Evolutionary conservation across 2,888 invertebrate genomes (phyloP).

Genomic region (Sminthurides aquaticus): DNA sequence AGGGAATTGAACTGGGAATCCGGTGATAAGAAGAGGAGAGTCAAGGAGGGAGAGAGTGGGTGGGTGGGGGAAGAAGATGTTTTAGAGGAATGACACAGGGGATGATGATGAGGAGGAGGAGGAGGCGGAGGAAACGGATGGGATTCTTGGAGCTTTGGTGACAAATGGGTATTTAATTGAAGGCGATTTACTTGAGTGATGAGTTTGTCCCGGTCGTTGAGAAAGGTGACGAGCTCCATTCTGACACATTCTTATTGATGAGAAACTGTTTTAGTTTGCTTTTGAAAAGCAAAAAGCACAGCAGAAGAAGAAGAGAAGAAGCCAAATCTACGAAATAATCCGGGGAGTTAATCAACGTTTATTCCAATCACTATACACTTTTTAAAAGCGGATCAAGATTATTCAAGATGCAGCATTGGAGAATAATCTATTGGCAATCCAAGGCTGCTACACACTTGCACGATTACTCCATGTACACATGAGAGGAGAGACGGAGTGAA

Average conservation of each 20-base stretch:
- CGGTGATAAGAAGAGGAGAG: not conserved
- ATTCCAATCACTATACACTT: no score
- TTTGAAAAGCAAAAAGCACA: not conserved
- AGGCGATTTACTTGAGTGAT: conserved; percentile 19
- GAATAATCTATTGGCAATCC: no score
- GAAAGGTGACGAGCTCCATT: conserved; percentile 22
- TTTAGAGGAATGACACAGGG: not conserved
- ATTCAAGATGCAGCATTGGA: no score
- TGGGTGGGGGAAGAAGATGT: not conserved
- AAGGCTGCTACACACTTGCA: no score
- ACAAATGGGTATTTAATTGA: conserved; percentile 7
- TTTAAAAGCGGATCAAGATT: no score
- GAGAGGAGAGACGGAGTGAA: no score
- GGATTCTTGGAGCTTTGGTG: not conserved
- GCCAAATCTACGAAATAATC: no score
- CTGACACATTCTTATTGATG: conserved; percentile 19
- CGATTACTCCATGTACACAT: no score
- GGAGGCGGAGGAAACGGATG: not conserved
- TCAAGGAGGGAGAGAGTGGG: not conserved
- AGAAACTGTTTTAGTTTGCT: not conserved
- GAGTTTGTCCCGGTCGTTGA: conserved; percentile 23
- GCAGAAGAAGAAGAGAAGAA: no score
- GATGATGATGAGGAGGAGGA: not conserved
- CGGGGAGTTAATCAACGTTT: no score
- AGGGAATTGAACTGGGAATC: not conserved